Evolutionary conservation across 2,113 vertebrate species (phyloP).

Genomic region (Oophaga pumilio): DNA sequence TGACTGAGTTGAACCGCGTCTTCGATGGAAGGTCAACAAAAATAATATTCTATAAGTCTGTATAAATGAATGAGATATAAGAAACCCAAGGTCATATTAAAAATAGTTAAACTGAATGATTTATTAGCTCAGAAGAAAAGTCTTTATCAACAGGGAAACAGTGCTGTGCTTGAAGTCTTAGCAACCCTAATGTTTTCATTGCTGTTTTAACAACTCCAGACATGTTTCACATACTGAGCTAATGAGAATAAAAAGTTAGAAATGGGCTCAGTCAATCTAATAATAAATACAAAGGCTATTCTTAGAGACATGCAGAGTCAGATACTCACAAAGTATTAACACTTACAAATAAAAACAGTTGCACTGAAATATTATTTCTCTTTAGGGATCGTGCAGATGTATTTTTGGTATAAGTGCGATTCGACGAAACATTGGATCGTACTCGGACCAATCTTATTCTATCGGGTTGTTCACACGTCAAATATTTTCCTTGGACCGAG

Average conservation of each 20-base stretch:
- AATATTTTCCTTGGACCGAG: too few species aligned
- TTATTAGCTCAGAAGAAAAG: neutral
- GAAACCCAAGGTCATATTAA: constrained; percentile 18
- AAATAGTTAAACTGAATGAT: constrained; percentile 31
- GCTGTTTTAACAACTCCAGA: constrained; percentile 42
- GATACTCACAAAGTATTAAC: neutral
- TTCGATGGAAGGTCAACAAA: constrained; percentile 11
- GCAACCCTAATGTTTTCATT: constrained; percentile 41
- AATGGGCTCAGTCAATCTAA: neutral
- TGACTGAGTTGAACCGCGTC: neutral
- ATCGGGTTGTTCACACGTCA: too few species aligned
- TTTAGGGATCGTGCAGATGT: neutral
- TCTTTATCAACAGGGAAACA: constrained; percentile 1
- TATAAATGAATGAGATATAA: constrained; percentile 28
- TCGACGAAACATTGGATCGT: too few species aligned
- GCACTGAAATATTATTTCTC: neutral
- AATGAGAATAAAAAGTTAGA: constrained; percentile 27
- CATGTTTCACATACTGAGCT: constrained; percentile 19
- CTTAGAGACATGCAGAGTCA: constrained; percentile 20
- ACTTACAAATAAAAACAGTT: neutral
- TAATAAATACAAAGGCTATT: constrained; percentile 30
- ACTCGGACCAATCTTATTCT: too few species aligned
- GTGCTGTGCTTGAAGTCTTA: constrained; percentile 4
- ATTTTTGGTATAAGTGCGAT: too few species aligned
- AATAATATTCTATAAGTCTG: constrained; percentile 13